Conservation (phyloP, 92 coral and sea anemone genomes). For the Plumapathes pennacea region DNA sequence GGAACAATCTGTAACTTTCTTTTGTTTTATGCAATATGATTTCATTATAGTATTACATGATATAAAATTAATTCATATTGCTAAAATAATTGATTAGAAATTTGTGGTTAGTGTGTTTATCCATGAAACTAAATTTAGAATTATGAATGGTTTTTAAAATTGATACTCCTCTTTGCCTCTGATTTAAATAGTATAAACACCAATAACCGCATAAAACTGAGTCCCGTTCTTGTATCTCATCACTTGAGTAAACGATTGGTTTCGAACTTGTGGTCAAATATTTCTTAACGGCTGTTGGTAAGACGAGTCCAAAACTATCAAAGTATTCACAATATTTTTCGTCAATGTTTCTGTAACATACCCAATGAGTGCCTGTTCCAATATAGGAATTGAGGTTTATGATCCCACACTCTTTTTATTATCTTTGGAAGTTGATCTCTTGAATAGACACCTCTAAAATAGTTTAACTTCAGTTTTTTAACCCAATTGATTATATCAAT, state of each 20-base stretch:
- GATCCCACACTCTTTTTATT: slow-evolving; percentile 11
- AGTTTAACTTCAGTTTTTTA: not conserved
- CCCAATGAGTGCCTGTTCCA: slow-evolving; percentile 8
- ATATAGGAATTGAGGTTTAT: not conserved
- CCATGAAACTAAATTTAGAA: not conserved
- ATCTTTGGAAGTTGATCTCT: not conserved
- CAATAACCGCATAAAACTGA: slow-evolving; percentile 8
- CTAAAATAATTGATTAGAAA: slow-evolving; percentile 5
- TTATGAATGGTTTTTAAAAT: not conserved
- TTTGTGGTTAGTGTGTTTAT: not conserved
- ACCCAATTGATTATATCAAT: slow-evolving; percentile 8
- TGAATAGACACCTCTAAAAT: slow-evolving; percentile 3
- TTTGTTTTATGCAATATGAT: not conserved
- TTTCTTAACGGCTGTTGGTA: not conserved
- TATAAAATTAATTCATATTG: not conserved
- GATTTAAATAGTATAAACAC: not conserved
- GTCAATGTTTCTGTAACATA: slow-evolving; percentile 3
- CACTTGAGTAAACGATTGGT: not conserved
- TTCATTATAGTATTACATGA: not conserved
- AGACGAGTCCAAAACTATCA: slow-evolving; percentile 4
- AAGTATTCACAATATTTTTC: slow-evolving; percentile 4
- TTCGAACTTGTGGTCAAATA: not conserved
- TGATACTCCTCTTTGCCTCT: slow-evolving; percentile 1
- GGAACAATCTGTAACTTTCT: not conserved
- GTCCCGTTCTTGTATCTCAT: slow-evolving; percentile 11